phyloP scores from a whole-genome alignment of 2,113 vertebrate genomes.

The Semnornis frantzii region DNA sequence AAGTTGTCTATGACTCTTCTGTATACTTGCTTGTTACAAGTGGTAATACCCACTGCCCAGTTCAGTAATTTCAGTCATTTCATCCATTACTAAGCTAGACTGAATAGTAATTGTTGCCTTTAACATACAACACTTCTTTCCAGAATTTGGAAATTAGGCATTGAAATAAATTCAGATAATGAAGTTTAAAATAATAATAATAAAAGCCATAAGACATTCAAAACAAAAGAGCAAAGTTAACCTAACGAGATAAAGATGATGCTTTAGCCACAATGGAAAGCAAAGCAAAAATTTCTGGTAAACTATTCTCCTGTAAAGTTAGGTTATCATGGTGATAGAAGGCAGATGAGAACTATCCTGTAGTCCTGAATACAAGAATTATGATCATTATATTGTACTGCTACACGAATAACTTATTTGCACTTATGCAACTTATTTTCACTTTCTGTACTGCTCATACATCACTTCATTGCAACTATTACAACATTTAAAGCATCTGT shows the following conservation, averaged over 20 bases:
- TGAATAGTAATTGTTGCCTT: not conserved
- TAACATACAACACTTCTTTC: not conserved
- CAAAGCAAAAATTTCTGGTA: not conserved
- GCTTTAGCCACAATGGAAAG: not conserved
- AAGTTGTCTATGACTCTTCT: not conserved
- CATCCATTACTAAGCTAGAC: not conserved
- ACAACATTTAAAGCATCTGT: not conserved
- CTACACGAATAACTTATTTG: not conserved
- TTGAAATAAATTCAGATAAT: not conserved
- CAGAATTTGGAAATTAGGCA: not conserved
- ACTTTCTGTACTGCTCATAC: not conserved
- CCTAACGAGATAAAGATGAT: not conserved
- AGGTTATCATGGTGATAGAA: not conserved
- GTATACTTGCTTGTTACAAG: not conserved
- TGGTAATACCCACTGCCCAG: too few relatives aligned
- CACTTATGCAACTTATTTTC: not conserved
- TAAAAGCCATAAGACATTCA: not conserved
- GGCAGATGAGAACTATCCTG: too few relatives aligned
- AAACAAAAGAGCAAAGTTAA: not conserved
- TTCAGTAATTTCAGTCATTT: not conserved
- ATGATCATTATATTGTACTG: not conserved
- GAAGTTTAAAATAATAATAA: not conserved
- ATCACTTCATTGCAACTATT: not conserved
- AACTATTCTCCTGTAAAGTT: not conserved
- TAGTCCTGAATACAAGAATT: not conserved